phyloP scores from a whole-genome alignment of 1,140 invertebrate species.

The Homarus americanus region DNA sequence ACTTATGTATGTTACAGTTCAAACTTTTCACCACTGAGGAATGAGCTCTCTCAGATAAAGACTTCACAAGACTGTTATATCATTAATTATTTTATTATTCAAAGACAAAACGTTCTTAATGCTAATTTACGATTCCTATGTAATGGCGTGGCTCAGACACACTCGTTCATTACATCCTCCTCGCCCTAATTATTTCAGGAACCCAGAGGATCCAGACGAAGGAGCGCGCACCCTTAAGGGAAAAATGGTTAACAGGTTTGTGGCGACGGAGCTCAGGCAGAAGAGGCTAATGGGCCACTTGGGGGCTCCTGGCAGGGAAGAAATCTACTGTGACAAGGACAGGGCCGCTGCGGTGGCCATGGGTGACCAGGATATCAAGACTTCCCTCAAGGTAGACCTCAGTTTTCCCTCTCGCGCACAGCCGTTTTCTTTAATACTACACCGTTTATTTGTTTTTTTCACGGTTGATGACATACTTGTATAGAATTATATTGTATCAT shows the following conservation, averaged over 20 bases:
- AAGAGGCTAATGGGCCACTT: slow-evolving; percentile 70
- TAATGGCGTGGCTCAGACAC: too few relatives aligned
- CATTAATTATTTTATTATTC: too few relatives aligned
- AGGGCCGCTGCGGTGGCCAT: slow-evolving; percentile 91
- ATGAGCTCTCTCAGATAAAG: too few relatives aligned
- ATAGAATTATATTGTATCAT: background rate
- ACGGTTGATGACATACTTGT: background rate
- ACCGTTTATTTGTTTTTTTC: background rate
- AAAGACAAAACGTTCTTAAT: too few relatives aligned
- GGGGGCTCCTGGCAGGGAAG: slow-evolving; percentile 81
- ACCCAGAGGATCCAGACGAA: background rate
- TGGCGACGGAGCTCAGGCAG: slow-evolving; percentile 70
- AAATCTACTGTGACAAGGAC: slow-evolving; percentile 93
- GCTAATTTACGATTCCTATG: too few relatives aligned
- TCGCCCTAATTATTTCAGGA: background rate
- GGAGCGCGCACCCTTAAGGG: slow-evolving; percentile 30
- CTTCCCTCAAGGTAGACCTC: slow-evolving; percentile 71
- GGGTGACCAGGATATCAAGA: slow-evolving; percentile 89
- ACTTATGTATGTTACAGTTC: too few relatives aligned
- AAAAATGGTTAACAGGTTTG: slow-evolving; percentile 54
- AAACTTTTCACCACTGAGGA: too few relatives aligned
- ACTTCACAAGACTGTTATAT: too few relatives aligned
- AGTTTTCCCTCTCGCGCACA: background rate
- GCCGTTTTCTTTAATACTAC: background rate
- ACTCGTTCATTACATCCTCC: too few relatives aligned